Percentiles rank a stretch among this genome's conserved stretches.
These are phyloP conservation scores for Pammene aurita DNA, from an alignment of 2,888 invertebrate genomes.

Conservation along the genomic window DNA sequence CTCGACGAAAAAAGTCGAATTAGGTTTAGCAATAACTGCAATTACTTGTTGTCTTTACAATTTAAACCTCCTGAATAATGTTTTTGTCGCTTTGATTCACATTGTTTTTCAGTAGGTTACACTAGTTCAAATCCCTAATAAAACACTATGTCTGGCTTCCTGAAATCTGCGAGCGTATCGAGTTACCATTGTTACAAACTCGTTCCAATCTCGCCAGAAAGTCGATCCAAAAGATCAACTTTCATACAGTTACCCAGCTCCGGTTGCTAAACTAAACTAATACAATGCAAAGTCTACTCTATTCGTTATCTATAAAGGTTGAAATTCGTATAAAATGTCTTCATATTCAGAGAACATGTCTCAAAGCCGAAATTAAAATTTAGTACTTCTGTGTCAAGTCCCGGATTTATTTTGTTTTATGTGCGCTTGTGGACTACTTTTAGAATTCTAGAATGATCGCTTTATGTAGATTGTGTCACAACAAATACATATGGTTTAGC, in stretches of 20 bases:
- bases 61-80: too few species aligned
- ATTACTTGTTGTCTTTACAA: too few species aligned
- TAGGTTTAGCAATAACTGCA: too few species aligned
- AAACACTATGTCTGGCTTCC: constrained; percentile 6
- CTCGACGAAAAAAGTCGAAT: too few species aligned
- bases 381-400: constrained; percentile 12
- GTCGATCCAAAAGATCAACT: constrained; percentile 53
- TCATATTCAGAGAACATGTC: not conserved
- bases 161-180: constrained; percentile 42
- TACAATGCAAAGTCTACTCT: not conserved
- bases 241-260: constrained; percentile 51
- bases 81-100: not conserved
- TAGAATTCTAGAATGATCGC: not conserved
- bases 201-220: constrained; percentile 47
- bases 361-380: constrained; percentile 25
- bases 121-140: not conserved
- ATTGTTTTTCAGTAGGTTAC: not conserved
- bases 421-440: constrained; percentile 8
- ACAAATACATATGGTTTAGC: too few species aligned
- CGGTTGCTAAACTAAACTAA: not conserved
- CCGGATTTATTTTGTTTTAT: constrained; percentile 14
- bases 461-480: not conserved
- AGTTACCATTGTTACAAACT: constrained; percentile 47
- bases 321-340: not conserved
- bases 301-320: not conserved